phyloP scores from a whole-genome alignment of 2,888 invertebrate species.

The Sisyra terminalis region DNA sequence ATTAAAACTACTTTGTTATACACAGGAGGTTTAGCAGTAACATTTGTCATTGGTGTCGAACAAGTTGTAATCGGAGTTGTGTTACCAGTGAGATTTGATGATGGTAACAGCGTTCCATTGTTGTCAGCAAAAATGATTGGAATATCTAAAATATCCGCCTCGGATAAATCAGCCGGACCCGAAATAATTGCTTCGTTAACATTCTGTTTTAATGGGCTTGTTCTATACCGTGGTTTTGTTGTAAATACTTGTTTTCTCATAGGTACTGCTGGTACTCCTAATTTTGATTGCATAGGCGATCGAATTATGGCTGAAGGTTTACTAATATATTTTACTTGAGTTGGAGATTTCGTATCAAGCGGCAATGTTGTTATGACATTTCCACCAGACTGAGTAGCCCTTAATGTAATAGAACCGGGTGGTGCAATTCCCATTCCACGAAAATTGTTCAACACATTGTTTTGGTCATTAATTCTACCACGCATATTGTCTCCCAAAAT shows the following conservation, averaged over 20 bases:
- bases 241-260: constrained; percentile 2
- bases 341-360: neutral
- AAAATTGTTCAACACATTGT: too few relatives aligned
- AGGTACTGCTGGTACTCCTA: neutral
- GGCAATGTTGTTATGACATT: too few relatives aligned
- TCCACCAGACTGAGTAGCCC: too few relatives aligned
- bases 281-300: neutral
- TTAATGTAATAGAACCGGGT: too few relatives aligned
- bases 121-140: constrained; percentile 50
- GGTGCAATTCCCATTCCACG: too few relatives aligned
- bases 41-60: constrained; percentile 6
- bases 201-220: neutral
- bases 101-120: constrained; percentile 7
- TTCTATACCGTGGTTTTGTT: constrained; percentile 2
- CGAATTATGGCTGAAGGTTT: constrained; percentile 3
- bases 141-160: constrained; percentile 41
- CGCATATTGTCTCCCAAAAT: constrained; percentile 3
- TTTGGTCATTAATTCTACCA: too few relatives aligned
- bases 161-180: constrained; percentile 28
- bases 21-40: constrained; percentile 11
- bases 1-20: constrained; percentile 15
- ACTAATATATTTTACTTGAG: constrained; percentile 4
- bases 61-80: constrained; percentile 6
- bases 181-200: constrained; percentile 1
- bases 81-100: constrained; percentile 8